These are phyloP conservation scores for Drosophila pseudotakahashii DNA, from an alignment of 2,888 invertebrate genomes.

Conservation along the genomic window DNA sequence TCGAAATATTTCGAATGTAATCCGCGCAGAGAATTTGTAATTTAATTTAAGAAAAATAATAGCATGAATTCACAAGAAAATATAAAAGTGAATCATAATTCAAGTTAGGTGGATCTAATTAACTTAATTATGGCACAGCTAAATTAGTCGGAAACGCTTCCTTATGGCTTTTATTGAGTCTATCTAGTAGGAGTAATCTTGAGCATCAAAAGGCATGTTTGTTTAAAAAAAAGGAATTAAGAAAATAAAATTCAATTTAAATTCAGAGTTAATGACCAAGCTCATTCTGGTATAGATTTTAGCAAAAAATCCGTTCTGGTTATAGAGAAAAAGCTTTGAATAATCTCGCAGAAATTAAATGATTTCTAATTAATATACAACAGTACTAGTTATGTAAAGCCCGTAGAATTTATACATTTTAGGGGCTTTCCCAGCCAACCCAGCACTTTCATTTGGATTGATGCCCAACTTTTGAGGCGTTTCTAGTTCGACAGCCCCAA, in stretches of 20 bases:
- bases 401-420: too few relatives aligned
- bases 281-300: not conserved
- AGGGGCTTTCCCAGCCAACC: not conserved
- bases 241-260: constrained; percentile 29
- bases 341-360: not conserved
- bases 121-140: constrained; percentile 19
- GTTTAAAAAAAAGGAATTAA: constrained; percentile 4
- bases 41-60: too few relatives aligned
- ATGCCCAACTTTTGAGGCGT: constrained; percentile 3
- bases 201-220: constrained; percentile 7
- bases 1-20: constrained; percentile 6
- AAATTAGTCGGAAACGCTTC: constrained; percentile 21
- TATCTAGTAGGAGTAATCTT: constrained; percentile 11
- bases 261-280: constrained; percentile 10
- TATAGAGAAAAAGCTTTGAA: constrained; percentile 2
- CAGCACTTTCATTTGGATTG: too few relatives aligned
- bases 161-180: constrained; percentile 23
- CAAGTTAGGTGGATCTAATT: constrained; percentile 23
- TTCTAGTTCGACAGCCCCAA: constrained; percentile 23
- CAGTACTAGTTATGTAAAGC: not conserved
- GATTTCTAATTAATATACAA: not conserved
- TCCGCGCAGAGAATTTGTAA: not conserved
- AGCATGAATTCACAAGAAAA: not conserved
- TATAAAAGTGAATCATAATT: not conserved
- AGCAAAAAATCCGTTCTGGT: constrained; percentile 11